These are phyloP conservation scores for Otus scops DNA, from an alignment of 2,797 vertebrate species.

Conservation along the genomic window DNA sequence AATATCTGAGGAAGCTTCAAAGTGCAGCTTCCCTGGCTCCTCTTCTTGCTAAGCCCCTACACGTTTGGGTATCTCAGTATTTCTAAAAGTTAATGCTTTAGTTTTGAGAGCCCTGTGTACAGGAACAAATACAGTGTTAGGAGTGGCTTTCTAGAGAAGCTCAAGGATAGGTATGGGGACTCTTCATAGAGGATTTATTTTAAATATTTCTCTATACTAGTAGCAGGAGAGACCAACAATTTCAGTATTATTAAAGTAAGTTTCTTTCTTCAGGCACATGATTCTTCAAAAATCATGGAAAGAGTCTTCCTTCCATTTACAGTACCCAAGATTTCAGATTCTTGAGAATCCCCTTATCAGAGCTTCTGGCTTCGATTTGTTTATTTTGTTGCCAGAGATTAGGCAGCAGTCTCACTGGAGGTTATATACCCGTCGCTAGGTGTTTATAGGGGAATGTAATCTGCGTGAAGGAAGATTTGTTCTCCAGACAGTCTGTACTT, in stretches of 20 bases:
- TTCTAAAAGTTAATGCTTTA: neutral
- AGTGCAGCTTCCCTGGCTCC: neutral
- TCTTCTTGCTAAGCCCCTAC: neutral
- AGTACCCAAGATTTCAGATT: neutral
- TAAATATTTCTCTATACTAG: neutral
- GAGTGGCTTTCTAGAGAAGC: neutral
- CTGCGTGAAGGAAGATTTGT: neutral
- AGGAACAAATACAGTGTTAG: rapidly evolving
- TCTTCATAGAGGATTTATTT: neutral
- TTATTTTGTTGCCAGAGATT: neutral
- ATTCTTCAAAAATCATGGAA: neutral
- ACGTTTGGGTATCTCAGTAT: neutral
- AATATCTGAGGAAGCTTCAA: neutral
- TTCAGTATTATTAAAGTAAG: neutral
- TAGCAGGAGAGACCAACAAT: neutral
- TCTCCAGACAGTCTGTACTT: slow-evolving; percentile 21
- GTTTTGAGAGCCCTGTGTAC: neutral
- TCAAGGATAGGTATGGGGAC: neutral
- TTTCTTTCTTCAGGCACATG: neutral
- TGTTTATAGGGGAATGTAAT: slow-evolving; percentile 22
- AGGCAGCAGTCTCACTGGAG: slow-evolving; percentile 14
- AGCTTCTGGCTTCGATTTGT: neutral
- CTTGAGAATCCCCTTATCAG: neutral
- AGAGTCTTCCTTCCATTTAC: neutral
- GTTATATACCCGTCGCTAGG: neutral